Conservation (phyloP, 1,140 invertebrate genomes). For the Mya arenaria region DNA sequence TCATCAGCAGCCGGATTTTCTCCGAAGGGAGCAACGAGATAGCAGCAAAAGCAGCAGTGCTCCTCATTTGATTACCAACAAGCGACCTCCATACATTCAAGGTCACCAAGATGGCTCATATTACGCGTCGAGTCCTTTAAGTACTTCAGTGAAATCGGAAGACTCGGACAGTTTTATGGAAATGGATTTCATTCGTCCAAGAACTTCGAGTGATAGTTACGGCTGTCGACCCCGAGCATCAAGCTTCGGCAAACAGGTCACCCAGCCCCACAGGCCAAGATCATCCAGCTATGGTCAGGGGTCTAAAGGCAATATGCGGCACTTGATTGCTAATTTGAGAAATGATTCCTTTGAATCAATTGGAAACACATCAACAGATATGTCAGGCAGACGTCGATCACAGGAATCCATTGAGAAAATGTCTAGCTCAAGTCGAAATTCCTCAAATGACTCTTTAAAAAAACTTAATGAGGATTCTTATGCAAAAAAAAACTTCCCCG, state of each 20-base stretch:
- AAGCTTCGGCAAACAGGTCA: slow-evolving; percentile 70
- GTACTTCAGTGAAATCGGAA: slow-evolving; percentile 71
- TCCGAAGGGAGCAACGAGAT: slow-evolving; percentile 61
- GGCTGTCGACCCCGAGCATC: slow-evolving; percentile 73
- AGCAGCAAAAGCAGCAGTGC: slow-evolving; percentile 74
- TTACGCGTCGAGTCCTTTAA: slow-evolving; percentile 63
- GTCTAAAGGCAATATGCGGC: slow-evolving; percentile 57
- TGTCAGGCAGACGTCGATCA: slow-evolving; percentile 57
- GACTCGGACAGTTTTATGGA: slow-evolving; percentile 78
- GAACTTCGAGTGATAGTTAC: slow-evolving; percentile 79
- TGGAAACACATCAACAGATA: slow-evolving; percentile 64
- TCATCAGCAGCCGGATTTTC: slow-evolving; percentile 55
- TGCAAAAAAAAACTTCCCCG: slow-evolving; percentile 55
- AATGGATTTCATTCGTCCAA: slow-evolving; percentile 72
- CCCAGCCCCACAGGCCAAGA: slow-evolving; percentile 70
- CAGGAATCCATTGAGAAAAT: slow-evolving; percentile 69
- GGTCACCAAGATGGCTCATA: slow-evolving; percentile 23
- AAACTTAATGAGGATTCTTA: slow-evolving; percentile 61
- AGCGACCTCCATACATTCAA: slow-evolving; percentile 21
- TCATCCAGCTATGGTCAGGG: slow-evolving; percentile 78
- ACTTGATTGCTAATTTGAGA: slow-evolving; percentile 50
- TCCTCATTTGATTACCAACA: slow-evolving; percentile 72
- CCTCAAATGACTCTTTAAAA: slow-evolving; percentile 71
- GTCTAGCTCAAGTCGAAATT: slow-evolving; percentile 67
- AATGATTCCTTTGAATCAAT: slow-evolving; percentile 66